phyloP scores from a whole-genome alignment of 2,797 vertebrate species.

The Oreortyx pictus region DNA sequence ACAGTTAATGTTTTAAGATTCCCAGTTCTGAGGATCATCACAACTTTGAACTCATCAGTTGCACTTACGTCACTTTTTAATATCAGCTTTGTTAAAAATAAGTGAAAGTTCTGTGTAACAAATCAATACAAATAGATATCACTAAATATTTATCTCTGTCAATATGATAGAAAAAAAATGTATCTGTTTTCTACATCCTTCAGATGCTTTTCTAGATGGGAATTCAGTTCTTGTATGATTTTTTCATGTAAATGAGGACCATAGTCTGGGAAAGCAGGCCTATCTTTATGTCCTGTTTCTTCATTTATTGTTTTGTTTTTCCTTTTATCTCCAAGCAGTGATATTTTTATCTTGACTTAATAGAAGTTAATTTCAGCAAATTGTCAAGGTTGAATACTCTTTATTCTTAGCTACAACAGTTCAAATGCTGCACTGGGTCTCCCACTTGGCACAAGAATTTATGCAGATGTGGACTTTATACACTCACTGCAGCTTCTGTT shows the following conservation, averaged over 20 bases:
- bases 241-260: background rate
- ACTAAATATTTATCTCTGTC: background rate
- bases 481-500: background rate
- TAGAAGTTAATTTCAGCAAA: background rate
- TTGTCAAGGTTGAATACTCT: background rate
- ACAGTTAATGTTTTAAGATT: background rate
- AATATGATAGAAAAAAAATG: background rate
- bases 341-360: background rate
- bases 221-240: background rate
- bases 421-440: background rate
- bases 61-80: background rate
- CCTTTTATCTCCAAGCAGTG: rapidly evolving
- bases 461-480: background rate
- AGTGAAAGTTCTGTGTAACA: background rate
- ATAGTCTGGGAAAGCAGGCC: background rate
- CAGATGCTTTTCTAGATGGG: background rate
- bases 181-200: background rate
- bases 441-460: background rate
- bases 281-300: background rate
- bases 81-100: background rate
- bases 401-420: background rate
- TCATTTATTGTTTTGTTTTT: rapidly evolving
- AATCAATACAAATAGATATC: background rate
- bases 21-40: background rate
- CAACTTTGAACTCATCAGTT: background rate